phyloP scores from a whole-genome alignment of 2,888 invertebrate genomes.

The Cremastinae sp. region DNA sequence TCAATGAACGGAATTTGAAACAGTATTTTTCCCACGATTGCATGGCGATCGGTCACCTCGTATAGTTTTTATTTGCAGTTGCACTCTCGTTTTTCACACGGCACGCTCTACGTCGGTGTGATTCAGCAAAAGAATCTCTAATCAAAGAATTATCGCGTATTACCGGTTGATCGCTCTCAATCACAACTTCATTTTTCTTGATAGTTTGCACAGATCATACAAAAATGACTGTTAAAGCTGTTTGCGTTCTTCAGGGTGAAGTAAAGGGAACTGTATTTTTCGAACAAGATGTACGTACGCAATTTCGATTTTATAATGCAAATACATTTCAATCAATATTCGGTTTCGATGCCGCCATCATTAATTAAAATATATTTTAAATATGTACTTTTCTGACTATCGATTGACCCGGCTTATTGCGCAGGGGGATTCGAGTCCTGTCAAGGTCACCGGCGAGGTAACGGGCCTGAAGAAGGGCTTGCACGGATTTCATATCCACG shows the following conservation, averaged over 20 bases:
- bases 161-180: constrained; percentile 50
- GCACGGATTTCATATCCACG: constrained; percentile 96
- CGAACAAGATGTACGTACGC: constrained; percentile 85
- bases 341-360: not conserved
- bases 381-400: constrained; percentile 2
- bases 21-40: not conserved
- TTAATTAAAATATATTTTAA: not conserved
- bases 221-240: constrained; percentile 85
- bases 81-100: constrained; percentile 54
- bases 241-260: constrained; percentile 93
- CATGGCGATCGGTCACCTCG: not conserved
- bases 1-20: not conserved
- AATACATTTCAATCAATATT: not conserved
- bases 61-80: constrained; percentile 16
- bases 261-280: constrained; percentile 91
- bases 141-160: constrained; percentile 21
- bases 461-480: constrained; percentile 88
- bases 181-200: constrained; percentile 8
- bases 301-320: not conserved
- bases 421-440: constrained; percentile 85
- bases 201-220: not conserved
- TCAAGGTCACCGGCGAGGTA: constrained; percentile 91
- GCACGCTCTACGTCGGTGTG: constrained; percentile 57
- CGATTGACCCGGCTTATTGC: constrained; percentile 66
- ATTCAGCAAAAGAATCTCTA: constrained; percentile 63